These are phyloP conservation scores for Anarsia innoxiella DNA, from an alignment of 2,888 invertebrate species.

Conservation along the genomic window DNA sequence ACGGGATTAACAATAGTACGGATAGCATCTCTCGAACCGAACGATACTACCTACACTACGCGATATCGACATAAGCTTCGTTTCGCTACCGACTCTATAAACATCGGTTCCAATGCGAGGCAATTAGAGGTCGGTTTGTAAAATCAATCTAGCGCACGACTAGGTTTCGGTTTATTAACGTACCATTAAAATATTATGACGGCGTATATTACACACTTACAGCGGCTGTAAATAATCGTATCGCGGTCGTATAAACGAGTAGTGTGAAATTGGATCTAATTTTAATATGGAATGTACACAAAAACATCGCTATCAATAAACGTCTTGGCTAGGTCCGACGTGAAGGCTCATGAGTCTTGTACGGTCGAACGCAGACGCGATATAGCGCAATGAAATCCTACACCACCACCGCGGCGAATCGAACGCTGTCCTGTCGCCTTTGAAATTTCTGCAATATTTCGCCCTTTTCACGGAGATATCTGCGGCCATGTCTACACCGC, in stretches of 20 bases:
- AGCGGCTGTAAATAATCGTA: slow-evolving; percentile 22
- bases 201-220: slow-evolving; percentile 24
- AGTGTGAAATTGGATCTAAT: slow-evolving; percentile 43
- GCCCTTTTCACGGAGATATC: slow-evolving; percentile 74
- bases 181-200: slow-evolving; percentile 37
- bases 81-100: slow-evolving; percentile 34
- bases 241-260: slow-evolving; percentile 28
- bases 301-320: slow-evolving; percentile 61
- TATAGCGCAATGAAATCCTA: slow-evolving; percentile 71
- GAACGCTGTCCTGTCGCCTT: slow-evolving; percentile 71
- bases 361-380: slow-evolving; percentile 38
- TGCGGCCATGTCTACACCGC: slow-evolving; percentile 64
- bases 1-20: slow-evolving; percentile 73
- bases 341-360: slow-evolving; percentile 49
- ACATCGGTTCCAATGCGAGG: slow-evolving; percentile 17
- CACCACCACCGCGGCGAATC: slow-evolving; percentile 73
- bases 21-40: slow-evolving; percentile 58
- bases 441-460: slow-evolving; percentile 74
- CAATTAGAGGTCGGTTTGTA: slow-evolving; percentile 13
- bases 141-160: slow-evolving; percentile 11
- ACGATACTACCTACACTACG: slow-evolving; percentile 47
- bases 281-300: slow-evolving; percentile 49
- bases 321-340: slow-evolving; percentile 43
- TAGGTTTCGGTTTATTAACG: slow-evolving; percentile 32
- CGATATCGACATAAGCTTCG: slow-evolving; percentile 29